Evolutionary conservation across 2,888 invertebrate species (phyloP).

Genomic region (Drosophila neutralis): DNA sequence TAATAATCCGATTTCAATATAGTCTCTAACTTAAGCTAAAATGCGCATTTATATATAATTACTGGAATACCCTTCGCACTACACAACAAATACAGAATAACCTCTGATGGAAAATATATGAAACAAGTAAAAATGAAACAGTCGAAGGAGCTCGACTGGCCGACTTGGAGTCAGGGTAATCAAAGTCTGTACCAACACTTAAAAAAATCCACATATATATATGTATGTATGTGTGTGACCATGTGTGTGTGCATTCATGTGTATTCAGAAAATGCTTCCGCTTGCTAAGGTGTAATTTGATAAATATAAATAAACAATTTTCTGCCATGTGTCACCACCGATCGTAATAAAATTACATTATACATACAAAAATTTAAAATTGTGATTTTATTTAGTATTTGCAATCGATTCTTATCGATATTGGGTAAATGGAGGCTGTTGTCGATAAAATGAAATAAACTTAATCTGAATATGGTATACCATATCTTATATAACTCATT

Average conservation of each 20-base stretch:
- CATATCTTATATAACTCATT: background rate
- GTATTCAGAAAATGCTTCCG: background rate
- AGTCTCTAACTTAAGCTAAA: background rate
- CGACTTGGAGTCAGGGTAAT: background rate
- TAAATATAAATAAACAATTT: background rate
- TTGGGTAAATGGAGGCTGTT: too few relatives aligned
- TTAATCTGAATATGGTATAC: background rate
- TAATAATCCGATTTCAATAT: background rate
- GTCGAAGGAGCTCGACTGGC: background rate
- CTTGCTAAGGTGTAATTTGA: background rate
- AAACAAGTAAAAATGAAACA: background rate
- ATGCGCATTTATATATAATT: background rate
- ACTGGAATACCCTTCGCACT: background rate
- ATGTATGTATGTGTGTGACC: background rate
- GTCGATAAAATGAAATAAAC: background rate
- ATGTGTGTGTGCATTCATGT: background rate
- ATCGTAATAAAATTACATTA: background rate
- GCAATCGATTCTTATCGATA: background rate
- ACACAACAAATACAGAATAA: too few relatives aligned
- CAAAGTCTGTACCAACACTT: background rate
- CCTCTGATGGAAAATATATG: background rate
- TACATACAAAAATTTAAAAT: background rate
- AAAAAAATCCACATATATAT: background rate
- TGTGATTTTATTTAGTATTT: background rate
- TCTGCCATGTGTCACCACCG: background rate